Conservation (phyloP, 2,113 vertebrate species). For the Albula glossodonta region DNA sequence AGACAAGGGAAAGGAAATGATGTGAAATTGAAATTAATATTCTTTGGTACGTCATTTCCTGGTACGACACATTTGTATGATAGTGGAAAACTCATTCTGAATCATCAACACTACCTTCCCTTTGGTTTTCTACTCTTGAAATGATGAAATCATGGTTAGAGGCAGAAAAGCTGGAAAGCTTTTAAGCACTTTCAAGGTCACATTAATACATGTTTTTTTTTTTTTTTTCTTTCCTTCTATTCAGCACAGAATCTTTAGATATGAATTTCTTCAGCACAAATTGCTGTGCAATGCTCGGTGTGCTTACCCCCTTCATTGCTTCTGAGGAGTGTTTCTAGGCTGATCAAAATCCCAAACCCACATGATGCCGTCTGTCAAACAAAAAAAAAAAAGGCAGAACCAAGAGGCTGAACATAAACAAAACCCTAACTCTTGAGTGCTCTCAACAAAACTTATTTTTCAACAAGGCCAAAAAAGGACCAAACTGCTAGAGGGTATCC, state of each 20-base stretch:
- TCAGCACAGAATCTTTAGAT: background rate
- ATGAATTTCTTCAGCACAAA: background rate
- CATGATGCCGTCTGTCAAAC: background rate
- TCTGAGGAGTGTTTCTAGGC: background rate
- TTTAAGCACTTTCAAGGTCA: background rate
- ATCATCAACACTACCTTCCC: too few relatives aligned
- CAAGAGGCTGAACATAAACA: background rate
- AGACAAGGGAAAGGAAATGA: background rate
- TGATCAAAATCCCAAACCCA: background rate
- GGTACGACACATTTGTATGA: too few relatives aligned
- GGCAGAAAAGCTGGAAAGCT: background rate
- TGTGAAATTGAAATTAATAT: too few relatives aligned
- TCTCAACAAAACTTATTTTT: background rate
- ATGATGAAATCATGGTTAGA: too few relatives aligned
- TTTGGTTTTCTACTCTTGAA: background rate
- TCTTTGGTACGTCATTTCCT: too few relatives aligned
- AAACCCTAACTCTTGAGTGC: background rate
- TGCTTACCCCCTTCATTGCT: background rate
- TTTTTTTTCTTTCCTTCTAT: background rate
- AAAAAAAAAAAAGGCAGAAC: background rate
- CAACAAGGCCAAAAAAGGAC: background rate
- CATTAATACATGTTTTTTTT: background rate
- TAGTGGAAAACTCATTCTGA: too few relatives aligned
- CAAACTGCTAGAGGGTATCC: background rate
- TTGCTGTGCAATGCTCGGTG: background rate